Base-by-base conservation (phyloP, 2,113 vertebrate genomes). In the Lophius piscatorius region DNA sequence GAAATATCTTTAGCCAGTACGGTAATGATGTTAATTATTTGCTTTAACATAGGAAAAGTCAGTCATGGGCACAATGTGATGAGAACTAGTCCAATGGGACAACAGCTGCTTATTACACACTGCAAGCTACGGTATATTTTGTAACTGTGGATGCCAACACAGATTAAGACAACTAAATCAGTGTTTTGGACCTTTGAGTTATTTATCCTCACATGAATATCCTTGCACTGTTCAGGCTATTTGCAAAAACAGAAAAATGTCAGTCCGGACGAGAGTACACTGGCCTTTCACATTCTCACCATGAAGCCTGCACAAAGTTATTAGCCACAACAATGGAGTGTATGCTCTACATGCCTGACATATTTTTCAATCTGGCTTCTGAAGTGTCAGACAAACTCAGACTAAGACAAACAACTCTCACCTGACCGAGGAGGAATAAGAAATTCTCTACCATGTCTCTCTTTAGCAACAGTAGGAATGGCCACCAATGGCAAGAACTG, bases 291-390 rank as follows among this genome's bases (percentile, higher is more conserved):
- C 75, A 71, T 73, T 81, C 78, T 69, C 83, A 66, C 76, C 78
- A 46, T 79, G 82, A 70, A 44, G 81, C 63, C 52, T 52, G 46
- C 52, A 59, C 55, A 81, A 86, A 80, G 70, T 87, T 76, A 89
- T 89, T 82, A 80, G 47, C 50, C 69, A 78, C 82, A 79, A 85
- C 78, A 86, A 85, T 69, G 70, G 70, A 73, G 52, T 83, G 78
- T 85, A 75, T 85, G 83, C 87, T 88, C 73, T 80, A 82, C 74
- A 86, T 87, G 78, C 60, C 42, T 49, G 71, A 42, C 55, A 58
- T 71, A 60, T 78, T 84, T 80, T 68, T 70, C 76, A 75, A 74
- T 81, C 71, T 80, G 78, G 61, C 33, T 35, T 83, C 55, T 77
- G 67, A 73, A 73, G 76, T 82, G 70, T 68, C 51, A 58, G 47